phyloP scores from a whole-genome alignment of 2,113 vertebrate species.

The Potamarius usumacintae region DNA sequence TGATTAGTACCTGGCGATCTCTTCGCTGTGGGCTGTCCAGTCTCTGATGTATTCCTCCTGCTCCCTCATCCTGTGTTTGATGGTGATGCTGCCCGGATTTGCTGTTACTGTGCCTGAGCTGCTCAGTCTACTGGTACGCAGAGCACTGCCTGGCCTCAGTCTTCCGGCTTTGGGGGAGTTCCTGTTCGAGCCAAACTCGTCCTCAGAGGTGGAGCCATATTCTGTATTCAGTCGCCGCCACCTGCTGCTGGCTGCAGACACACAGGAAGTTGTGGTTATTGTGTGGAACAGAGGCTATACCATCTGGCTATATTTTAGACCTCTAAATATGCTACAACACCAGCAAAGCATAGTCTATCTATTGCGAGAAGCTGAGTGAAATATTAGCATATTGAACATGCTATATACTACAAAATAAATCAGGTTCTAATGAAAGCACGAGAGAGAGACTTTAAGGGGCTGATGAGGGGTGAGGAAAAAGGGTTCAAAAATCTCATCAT shows the following conservation, averaged over 20 bases:
- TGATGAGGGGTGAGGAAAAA: not conserved
- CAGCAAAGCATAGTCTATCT: conserved; percentile 6
- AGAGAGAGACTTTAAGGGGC: not conserved
- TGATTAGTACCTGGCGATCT: conserved; percentile 91
- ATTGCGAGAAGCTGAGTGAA: conserved; percentile 12
- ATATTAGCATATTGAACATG: not conserved
- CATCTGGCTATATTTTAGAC: not conserved
- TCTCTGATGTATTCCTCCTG: conserved; percentile 98
- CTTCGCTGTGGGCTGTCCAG: conserved; percentile 97
- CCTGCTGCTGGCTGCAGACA: conserved; percentile 77
- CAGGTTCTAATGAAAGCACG: not conserved
- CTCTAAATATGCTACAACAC: not conserved
- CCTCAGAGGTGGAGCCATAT: conserved; percentile 99
- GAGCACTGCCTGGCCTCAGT: conserved; percentile 86
- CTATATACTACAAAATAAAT: not conserved
- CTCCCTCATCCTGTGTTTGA: conserved; percentile 93
- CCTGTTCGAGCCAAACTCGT: conserved; percentile 95
- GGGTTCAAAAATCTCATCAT: not conserved
- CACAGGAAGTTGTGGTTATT: not conserved
- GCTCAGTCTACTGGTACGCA: conserved; percentile 77
- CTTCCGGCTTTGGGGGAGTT: conserved; percentile 89
- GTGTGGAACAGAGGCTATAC: not conserved
- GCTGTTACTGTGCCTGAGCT: conserved; percentile 64
- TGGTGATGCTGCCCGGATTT: conserved; percentile 70
- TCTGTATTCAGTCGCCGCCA: conserved; percentile 97